Conservation (phyloP, 1,140 invertebrate species). For the Drosophila rufa region DNA sequence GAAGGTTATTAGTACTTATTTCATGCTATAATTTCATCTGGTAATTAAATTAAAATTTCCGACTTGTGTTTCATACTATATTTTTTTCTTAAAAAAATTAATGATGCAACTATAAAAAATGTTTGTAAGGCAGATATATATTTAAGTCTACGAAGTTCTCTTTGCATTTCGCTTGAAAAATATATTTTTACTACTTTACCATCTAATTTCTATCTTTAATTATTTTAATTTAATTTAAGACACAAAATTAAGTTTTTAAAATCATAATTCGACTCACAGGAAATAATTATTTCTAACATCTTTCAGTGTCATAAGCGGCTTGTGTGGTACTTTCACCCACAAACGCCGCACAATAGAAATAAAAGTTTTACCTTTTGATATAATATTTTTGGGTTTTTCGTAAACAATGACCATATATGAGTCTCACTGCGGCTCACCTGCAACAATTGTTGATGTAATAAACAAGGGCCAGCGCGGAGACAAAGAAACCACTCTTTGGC, state of each 20-base stretch:
- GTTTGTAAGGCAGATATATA: too few species aligned
- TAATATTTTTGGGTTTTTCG: slow-evolving; percentile 45
- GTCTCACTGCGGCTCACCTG: slow-evolving; percentile 58
- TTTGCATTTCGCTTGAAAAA: not conserved
- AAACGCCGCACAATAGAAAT: slow-evolving; percentile 61
- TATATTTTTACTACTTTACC: not conserved
- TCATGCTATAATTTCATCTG: too few species aligned
- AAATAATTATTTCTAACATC: not conserved
- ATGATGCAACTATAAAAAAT: too few species aligned
- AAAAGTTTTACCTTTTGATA: slow-evolving; percentile 69
- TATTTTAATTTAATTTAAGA: not conserved
- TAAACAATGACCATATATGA: slow-evolving; percentile 56
- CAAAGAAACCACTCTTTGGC: slow-evolving; percentile 29
- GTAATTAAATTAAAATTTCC: too few species aligned
- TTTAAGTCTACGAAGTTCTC: not conserved
- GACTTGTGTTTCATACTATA: too few species aligned
- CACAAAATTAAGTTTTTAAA: too few species aligned
- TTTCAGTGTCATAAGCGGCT: slow-evolving; percentile 41
- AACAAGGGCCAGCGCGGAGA: slow-evolving; percentile 25
- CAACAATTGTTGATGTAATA: slow-evolving; percentile 70
- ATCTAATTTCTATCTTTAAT: too few species aligned
- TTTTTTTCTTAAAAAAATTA: too few species aligned
- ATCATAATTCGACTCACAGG: not conserved
- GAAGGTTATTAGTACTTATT: too few species aligned
- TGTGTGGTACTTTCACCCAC: slow-evolving; percentile 71